Base-by-base conservation (phyloP, 1,140 invertebrate genomes). In the Ceratina calcarata region DNA sequence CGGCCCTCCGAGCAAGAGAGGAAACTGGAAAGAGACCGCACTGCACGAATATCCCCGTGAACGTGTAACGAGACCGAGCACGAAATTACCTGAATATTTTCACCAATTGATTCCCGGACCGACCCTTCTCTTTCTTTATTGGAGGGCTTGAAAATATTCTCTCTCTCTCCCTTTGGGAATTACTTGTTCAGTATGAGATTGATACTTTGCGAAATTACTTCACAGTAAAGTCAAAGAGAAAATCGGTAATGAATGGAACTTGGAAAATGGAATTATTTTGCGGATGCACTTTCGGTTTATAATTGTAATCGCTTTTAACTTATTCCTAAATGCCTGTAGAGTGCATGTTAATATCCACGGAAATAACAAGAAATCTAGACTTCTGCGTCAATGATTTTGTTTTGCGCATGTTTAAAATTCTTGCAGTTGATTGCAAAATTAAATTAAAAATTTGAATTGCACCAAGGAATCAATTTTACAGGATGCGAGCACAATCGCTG, bases 1-100 rank as follows among this genome's bases (percentile, higher is more conserved):
- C 16, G 70, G 53, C 45, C 32, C 20, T 22, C 8, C 57, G 12
- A 10, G 20, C 22, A 13, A 64, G n/a, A 16, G 18, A 22, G 24
- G 22, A 37, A 32, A n/a, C 4, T 3, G 2, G 65, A 22, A 70
- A 70, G 66, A 16, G 16, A 24, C 22, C 67, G 71, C 53, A 24
- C 60, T 68, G 53, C 45, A 37, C 69, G 55, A 10, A 32, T 32
- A 32, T 55, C 75, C 45, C 57, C 1, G 70, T n/a, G 81, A 82
- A 75, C 53, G 18, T 45, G 37, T 75, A 76, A 84, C 83, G 65
- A 76, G 71, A 60, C 57, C 58, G 58, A 60, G 79, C 67, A 75
- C 78, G 57, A 71, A 84, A 80, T 57, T 71, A 65, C 51, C 55
- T 27, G 62, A 80, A 75, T 84, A 84, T 76, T 84, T 76, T 80